Conservation (phyloP, 2,113 vertebrate genomes). For the Tragelaphus buxtoni region DNA sequence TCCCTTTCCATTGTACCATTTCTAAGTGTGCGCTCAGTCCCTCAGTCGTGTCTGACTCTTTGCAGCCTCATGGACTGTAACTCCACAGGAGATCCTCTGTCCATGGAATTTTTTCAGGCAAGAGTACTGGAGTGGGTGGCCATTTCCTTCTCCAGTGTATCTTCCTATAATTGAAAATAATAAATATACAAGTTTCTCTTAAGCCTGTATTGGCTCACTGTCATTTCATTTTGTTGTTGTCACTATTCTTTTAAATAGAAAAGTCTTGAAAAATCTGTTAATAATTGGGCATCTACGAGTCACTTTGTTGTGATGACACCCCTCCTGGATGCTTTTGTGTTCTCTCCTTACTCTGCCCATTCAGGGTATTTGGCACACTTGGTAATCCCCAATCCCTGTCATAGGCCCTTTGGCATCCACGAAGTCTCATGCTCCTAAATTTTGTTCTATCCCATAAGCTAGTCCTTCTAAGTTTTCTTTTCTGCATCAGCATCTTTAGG, state of each 20-base stretch:
- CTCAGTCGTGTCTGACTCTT: neutral
- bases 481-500: neutral
- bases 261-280: neutral
- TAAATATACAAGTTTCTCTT: neutral
- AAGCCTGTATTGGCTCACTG: neutral
- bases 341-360: neutral
- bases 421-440: neutral
- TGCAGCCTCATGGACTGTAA: neutral
- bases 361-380: neutral
- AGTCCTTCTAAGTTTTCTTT: neutral
- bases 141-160: accelerated
- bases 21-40: neutral
- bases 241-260: neutral
- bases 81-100: neutral
- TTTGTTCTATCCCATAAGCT: neutral
- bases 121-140: neutral
- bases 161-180: neutral
- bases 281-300: neutral
- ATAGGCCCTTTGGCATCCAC: neutral
- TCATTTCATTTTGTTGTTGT: neutral
- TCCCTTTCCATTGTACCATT: neutral
- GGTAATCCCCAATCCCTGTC: neutral
- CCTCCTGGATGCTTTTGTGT: neutral
- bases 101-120: neutral
- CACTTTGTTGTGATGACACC: neutral